Evolutionary conservation across 2,797 vertebrate genomes (phyloP), one percentile per base, ranked within the genome.

Genomic region (Tolypeutes matacus): DNA sequence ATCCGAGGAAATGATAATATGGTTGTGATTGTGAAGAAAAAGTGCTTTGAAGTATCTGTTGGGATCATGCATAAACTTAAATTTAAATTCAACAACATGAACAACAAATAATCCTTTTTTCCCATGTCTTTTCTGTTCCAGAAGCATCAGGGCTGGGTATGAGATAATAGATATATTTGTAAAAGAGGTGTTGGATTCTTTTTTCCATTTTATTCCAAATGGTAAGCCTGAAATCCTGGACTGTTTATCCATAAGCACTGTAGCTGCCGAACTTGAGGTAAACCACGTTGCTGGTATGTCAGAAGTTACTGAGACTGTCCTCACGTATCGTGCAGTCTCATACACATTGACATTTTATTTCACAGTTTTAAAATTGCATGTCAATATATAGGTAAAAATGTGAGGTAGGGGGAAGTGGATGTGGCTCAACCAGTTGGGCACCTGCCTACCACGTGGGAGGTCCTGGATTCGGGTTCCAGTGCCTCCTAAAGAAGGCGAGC

Each of bases 261-360:
- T 1, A 34, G 17, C 34, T 6, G 9, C 13, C 2, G 7, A 5
- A 15, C 31, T 15, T 65, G 1, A 67, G 15, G 65, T 18, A 20
- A 34, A 36, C 3, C 5, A 0, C 25, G 10, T 9, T 25, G 10
- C 13, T 46, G 13, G 58, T 23, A 15, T 14, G 21, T 25, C 20
- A 58, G 31, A 73, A 39, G 13, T 58, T 36, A 8, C 13, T 13
- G 12, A 11, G 9, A 2, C n/a, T 73, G 20, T 36, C 64, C 46
- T 46, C 2, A 20, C 5, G 8, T 15, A 10, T 1, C 18, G 29
- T 3, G 0, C 20, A 42, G 18, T 13, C 6, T 21, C 25, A 21
- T 36, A 12, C 65, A 75, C 56, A 17, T 82, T 39, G 23, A 23
- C 67, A 15, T 21, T 51, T 65, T 67, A 21, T 5, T 8, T 72